phyloP scores from a whole-genome alignment of 2,888 invertebrate genomes.

The Drosophila villosipedis region DNA sequence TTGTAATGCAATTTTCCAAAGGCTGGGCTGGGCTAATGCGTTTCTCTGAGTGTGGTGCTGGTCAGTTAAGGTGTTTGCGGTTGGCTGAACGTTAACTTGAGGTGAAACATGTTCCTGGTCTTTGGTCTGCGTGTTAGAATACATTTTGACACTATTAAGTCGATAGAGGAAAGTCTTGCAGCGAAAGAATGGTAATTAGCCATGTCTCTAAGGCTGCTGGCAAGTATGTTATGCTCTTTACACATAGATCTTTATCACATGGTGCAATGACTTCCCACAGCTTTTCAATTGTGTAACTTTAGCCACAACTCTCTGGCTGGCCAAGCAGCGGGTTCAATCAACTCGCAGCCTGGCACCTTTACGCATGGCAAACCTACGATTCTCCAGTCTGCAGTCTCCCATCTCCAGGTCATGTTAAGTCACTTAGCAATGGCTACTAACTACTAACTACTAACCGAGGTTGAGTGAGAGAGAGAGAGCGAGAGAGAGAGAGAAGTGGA shows the following conservation, averaged over 20 bases:
- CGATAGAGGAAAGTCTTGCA: slow-evolving; percentile 43
- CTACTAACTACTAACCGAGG: slow-evolving; percentile 15
- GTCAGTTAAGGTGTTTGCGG: slow-evolving; percentile 38
- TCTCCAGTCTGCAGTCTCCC: slow-evolving; percentile 16
- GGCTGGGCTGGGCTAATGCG: too few relatives aligned
- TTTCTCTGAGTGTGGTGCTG: slow-evolving; percentile 11
- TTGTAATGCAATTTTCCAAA: background rate
- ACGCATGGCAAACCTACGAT: slow-evolving; percentile 75
- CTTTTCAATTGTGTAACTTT: slow-evolving; percentile 68
- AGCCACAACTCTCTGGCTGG: slow-evolving; percentile 37
- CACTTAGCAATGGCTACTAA: slow-evolving; percentile 62
- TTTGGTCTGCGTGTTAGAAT: slow-evolving; percentile 67
- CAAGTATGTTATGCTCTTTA: slow-evolving; percentile 38
- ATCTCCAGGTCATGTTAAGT: slow-evolving; percentile 69
- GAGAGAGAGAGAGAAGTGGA: background rate
- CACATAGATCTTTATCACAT: slow-evolving; percentile 59
- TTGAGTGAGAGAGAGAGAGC: background rate
- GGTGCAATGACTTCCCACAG: slow-evolving; percentile 70
- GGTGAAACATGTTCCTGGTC: slow-evolving; percentile 2
- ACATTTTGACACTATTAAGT: slow-evolving; percentile 78
- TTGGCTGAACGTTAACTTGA: slow-evolving; percentile 44
- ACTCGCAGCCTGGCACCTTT: slow-evolving; percentile 80
- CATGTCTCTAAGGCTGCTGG: slow-evolving; percentile 27
- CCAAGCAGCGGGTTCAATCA: slow-evolving; percentile 65
- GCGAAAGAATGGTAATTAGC: slow-evolving; percentile 75